Evolutionary conservation across 2,113 vertebrate species (phyloP).

Genomic region (Coracopsis vasa): DNA sequence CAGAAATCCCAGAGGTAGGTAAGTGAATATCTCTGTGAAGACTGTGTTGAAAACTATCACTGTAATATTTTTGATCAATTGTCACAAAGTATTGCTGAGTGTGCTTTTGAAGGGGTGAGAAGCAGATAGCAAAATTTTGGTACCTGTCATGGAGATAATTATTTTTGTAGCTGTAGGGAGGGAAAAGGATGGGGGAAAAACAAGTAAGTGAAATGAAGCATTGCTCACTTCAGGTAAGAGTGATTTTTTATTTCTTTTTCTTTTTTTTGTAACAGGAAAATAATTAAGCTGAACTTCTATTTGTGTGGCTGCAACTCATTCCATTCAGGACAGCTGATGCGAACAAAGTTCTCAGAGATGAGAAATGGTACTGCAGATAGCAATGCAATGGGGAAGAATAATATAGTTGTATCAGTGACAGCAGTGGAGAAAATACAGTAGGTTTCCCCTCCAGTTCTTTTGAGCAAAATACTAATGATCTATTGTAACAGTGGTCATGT

Average conservation of each 20-base stretch:
- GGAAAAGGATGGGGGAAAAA: not conserved
- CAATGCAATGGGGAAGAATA: not conserved
- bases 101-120: slow-evolving; percentile 4
- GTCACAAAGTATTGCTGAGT: slow-evolving; percentile 9
- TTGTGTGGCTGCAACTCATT: not conserved
- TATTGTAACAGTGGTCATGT: not conserved
- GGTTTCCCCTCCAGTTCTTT: not conserved
- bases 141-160: slow-evolving; percentile 19
- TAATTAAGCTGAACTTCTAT: slow-evolving; percentile 31
- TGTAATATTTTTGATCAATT: not conserved
- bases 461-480: not conserved
- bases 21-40: not conserved
- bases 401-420: not conserved
- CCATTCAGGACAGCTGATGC: not conserved
- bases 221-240: not conserved
- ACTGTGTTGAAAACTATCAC: not conserved
- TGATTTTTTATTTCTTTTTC: slow-evolving; percentile 2
- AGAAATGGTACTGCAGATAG: not conserved
- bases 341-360: not conserved
- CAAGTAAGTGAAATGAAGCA: not conserved
- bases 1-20: not conserved
- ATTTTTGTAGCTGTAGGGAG: slow-evolving; percentile 11
- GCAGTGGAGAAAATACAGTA: not conserved
- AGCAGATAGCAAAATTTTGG: not conserved
- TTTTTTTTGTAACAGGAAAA: not conserved